Conservation (phyloP, 2,797 vertebrate genomes). For the Ptychobarbus kaznakovi region DNA sequence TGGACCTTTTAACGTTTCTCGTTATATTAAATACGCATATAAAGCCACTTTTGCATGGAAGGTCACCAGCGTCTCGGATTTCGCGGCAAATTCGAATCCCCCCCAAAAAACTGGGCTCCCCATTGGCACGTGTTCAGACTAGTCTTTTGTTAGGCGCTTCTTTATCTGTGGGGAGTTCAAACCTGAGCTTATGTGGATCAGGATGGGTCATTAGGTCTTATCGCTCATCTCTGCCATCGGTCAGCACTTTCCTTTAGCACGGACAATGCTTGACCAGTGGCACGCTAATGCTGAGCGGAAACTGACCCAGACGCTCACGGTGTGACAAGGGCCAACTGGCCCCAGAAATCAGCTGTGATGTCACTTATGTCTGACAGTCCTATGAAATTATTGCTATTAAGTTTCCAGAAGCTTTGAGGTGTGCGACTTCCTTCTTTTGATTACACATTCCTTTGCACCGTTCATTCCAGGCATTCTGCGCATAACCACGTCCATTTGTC, state of each 20-base stretch:
- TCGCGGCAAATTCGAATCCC: neutral
- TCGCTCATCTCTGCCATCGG: slow-evolving; percentile 75
- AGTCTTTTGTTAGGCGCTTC: slow-evolving; percentile 69
- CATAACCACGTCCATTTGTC: slow-evolving; percentile 10
- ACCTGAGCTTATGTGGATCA: slow-evolving; percentile 74
- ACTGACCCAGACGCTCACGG: slow-evolving; percentile 63
- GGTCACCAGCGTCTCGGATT: neutral
- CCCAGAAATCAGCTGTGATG: neutral
- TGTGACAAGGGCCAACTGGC: slow-evolving; percentile 10
- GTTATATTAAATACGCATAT: accelerated
- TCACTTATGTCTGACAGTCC: neutral
- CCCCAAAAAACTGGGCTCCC: neutral
- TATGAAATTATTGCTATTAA: neutral
- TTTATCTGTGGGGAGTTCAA: slow-evolving; percentile 77
- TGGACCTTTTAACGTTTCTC: neutral
- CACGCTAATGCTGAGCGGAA: slow-evolving; percentile 71
- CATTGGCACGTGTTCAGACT: neutral
- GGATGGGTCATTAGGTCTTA: slow-evolving; percentile 76
- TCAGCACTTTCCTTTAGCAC: slow-evolving; percentile 83
- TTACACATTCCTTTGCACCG: neutral
- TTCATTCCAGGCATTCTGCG: neutral
- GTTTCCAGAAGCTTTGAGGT: neutral
- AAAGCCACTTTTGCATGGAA: neutral
- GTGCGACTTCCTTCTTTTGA: slow-evolving; percentile 46
- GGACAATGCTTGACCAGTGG: slow-evolving; percentile 74